A percentile compares a stretch with the other conserved stretches of the same genome.
phyloP scores from a whole-genome alignment of 2,113 vertebrate species.

The Dolichotis patagonum region DNA sequence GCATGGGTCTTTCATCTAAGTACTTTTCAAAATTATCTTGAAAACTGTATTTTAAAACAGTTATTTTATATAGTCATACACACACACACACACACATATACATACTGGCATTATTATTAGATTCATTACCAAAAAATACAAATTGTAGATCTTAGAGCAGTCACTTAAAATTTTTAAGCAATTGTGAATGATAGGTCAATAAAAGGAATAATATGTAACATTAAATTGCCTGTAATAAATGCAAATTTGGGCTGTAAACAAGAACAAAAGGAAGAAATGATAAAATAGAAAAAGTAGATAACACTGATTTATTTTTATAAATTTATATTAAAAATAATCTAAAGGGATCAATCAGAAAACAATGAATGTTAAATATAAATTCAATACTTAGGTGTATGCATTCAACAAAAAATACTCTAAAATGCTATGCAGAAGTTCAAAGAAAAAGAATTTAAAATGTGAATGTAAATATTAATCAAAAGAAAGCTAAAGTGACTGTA shows the following conservation, averaged over 20 bases:
- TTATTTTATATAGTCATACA: background rate
- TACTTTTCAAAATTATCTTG: background rate
- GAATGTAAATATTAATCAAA: background rate
- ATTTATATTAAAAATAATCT: background rate
- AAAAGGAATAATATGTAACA: background rate
- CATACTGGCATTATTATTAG: background rate
- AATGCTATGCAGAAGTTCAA: background rate
- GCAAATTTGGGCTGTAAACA: background rate
- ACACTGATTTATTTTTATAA: background rate
- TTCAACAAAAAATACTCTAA: background rate
- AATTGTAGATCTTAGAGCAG: background rate
- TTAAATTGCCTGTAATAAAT: background rate
- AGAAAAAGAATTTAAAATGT: background rate
- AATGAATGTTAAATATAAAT: background rate
- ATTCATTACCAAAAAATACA: background rate
- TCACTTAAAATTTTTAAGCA: background rate
- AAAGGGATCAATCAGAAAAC: background rate
- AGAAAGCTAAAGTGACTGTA: background rate
- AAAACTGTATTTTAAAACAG: background rate
- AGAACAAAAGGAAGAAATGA: background rate
- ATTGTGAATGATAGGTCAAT: background rate
- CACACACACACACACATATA: too few species aligned
- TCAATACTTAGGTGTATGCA: background rate
- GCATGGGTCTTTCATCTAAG: background rate
- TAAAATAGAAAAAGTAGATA: background rate